phyloP scores from a whole-genome alignment of 2,113 vertebrate genomes.

The Saimiri boliviensis region DNA sequence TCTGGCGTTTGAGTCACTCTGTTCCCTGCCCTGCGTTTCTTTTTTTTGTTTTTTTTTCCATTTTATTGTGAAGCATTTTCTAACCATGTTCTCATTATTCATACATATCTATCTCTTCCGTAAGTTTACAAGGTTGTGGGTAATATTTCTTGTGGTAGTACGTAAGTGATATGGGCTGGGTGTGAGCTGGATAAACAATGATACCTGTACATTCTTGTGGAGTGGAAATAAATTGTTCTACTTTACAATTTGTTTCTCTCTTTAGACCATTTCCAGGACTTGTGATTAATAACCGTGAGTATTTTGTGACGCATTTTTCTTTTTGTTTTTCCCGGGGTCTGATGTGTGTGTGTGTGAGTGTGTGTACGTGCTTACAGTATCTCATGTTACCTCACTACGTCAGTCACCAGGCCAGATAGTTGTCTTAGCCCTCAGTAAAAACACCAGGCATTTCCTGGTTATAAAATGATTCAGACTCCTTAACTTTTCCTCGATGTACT shows the following conservation, averaged over 20 bases:
- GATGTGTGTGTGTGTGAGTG: neutral
- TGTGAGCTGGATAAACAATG: neutral
- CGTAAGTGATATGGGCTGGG: neutral
- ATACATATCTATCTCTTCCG: neutral
- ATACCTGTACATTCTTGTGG: neutral
- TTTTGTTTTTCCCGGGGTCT: neutral
- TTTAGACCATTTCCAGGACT: conserved; percentile 82
- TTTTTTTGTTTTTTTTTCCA: neutral
- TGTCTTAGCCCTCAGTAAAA: neutral
- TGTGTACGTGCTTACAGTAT: neutral
- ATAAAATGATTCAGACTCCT: neutral
- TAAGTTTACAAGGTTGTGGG: neutral
- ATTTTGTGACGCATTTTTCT: neutral
- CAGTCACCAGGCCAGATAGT: too few relatives aligned
- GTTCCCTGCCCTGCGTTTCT: neutral
- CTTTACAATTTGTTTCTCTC: conserved; percentile 37
- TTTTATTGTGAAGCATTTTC: neutral
- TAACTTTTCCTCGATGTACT: neutral
- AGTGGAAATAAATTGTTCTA: neutral
- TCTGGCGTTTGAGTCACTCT: neutral
- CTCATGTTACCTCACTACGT: fast-evolving
- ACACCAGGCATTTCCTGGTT: neutral
- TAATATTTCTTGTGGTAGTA: neutral
- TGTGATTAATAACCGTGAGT: conserved; percentile 84
- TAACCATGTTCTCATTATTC: neutral